These are phyloP conservation scores for Gymnocheta viridis DNA, from an alignment of 2,888 invertebrate genomes.

Conservation along the genomic window DNA sequence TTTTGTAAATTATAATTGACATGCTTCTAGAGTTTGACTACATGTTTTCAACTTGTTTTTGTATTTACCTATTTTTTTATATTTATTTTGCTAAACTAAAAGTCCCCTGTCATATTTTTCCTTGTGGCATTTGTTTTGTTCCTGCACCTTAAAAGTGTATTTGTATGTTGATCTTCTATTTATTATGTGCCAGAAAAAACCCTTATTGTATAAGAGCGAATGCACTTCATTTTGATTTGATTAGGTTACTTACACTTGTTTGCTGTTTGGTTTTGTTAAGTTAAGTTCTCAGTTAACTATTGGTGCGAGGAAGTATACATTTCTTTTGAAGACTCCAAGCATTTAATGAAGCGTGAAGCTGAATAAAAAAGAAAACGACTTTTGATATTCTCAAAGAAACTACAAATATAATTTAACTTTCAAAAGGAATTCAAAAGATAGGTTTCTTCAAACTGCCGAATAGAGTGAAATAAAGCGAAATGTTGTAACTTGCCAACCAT, in stretches of 20 bases:
- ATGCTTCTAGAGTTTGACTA: constrained; percentile 69
- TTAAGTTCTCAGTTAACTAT: constrained; percentile 28
- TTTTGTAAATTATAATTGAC: constrained; percentile 71
- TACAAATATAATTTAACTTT: too few relatives aligned
- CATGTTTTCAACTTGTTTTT: constrained; percentile 21
- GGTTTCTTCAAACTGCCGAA: too few relatives aligned
- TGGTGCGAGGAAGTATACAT: neutral
- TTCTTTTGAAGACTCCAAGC: neutral
- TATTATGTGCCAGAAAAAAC: neutral
- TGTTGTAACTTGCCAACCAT: too few relatives aligned
- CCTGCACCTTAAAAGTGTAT: neutral
- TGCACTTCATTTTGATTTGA: constrained; percentile 60
- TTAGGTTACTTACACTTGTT: constrained; percentile 57
- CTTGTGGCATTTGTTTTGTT: neutral
- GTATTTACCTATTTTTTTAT: constrained; percentile 1
- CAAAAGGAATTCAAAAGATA: too few relatives aligned
- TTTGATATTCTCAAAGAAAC: too few relatives aligned
- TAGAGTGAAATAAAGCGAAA: too few relatives aligned
- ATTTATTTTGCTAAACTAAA: constrained; percentile 12
- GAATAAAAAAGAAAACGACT: too few relatives aligned
- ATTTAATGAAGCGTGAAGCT: too few relatives aligned
- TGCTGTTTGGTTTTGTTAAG: constrained; percentile 50
- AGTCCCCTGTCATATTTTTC: constrained; percentile 32
- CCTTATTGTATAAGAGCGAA: constrained; percentile 13
- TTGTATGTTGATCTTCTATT: neutral